A percentile compares a stretch with the other conserved stretches of the same genome.
phyloP scores from a whole-genome alignment of 1,140 invertebrate genomes.

The Anagrus nilaparvatae region DNA sequence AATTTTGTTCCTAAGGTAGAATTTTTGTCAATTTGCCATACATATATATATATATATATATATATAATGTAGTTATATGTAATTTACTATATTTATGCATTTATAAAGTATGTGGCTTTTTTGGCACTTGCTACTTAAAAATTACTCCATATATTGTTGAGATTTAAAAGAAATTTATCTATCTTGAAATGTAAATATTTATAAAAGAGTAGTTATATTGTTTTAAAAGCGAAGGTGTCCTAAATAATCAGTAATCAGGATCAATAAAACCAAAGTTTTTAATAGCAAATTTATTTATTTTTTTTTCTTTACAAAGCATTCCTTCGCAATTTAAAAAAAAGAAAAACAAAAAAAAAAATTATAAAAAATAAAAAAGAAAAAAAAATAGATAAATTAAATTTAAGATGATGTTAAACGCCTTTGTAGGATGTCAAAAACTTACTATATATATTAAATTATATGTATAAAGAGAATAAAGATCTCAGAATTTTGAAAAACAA shows the following conservation, averaged over 20 bases:
- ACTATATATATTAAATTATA: constrained; percentile 23
- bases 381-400: constrained; percentile 1
- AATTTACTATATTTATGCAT: background rate
- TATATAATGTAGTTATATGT: background rate
- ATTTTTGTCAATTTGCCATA: constrained; percentile 4
- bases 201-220: constrained; percentile 9
- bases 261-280: too few species aligned
- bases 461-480: constrained; percentile 21
- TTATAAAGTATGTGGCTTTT: background rate
- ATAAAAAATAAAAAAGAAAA: background rate
- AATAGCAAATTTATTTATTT: too few species aligned
- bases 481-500: constrained; percentile 6
- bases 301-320: too few species aligned
- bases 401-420: constrained; percentile 20
- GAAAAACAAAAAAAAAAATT: background rate
- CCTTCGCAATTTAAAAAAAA: too few species aligned
- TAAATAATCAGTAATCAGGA: too few species aligned
- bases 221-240: constrained; percentile 1
- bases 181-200: too few species aligned
- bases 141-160: constrained; percentile 14
- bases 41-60: background rate
- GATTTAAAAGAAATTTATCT: constrained; percentile 14
- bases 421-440: constrained; percentile 25
- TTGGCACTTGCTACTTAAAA: constrained; percentile 14
- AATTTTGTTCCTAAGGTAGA: constrained; percentile 1